These are phyloP conservation scores for Urophycis tenuis DNA, from an alignment of 2,797 vertebrate genomes.

Conservation along the genomic window DNA sequence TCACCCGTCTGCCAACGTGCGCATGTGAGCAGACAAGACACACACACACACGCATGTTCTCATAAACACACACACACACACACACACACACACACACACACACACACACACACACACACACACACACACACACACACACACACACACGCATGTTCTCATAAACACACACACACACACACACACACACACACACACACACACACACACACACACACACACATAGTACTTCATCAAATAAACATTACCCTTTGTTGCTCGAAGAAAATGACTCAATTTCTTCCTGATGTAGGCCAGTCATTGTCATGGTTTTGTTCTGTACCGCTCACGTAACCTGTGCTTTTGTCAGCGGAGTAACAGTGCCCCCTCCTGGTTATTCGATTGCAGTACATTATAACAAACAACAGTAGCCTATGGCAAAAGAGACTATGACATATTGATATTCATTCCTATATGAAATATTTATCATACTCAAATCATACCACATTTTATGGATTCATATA, in stretches of 20 bases:
- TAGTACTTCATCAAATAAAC: background rate
- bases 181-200: background rate
- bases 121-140: background rate
- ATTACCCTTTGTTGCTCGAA: background rate
- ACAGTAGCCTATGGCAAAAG: background rate
- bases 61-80: background rate
- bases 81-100: background rate
- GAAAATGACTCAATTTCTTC: background rate
- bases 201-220: background rate
- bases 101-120: background rate
- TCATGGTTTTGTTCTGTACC: background rate
- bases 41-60: too few relatives aligned
- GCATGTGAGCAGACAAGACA: constrained; percentile 1
- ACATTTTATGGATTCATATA: background rate
- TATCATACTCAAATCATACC: background rate
- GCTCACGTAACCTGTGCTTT: background rate
- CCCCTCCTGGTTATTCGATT: background rate
- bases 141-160: too few relatives aligned
- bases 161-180: too few relatives aligned
- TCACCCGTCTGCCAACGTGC: constrained; percentile 51
- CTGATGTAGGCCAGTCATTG: background rate
- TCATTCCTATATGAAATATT: background rate
- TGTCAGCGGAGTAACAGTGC: background rate
- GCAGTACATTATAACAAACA: background rate
- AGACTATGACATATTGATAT: background rate